phyloP scores from a whole-genome alignment of 2,888 invertebrate species.

The Xylophagus ater region DNA sequence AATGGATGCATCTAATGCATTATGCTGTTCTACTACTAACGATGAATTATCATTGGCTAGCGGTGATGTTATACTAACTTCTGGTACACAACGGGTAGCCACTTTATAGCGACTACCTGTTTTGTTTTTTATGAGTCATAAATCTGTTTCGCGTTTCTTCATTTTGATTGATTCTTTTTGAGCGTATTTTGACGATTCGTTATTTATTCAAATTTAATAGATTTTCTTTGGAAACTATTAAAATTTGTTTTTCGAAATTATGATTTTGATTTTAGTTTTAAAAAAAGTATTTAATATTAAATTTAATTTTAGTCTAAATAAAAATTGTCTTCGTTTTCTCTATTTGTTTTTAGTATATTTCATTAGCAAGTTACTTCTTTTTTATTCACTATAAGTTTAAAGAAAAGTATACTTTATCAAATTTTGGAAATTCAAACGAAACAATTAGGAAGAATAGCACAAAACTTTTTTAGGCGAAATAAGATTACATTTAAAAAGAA shows the following conservation, averaged over 20 bases:
- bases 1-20: constrained; percentile 7
- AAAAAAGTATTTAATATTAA: no score
- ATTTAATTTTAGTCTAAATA: no score
- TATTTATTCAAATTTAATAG: constrained; percentile 1
- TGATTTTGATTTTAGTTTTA: background rate
- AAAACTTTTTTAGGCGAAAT: no score
- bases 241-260: background rate
- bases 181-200: constrained; percentile 9
- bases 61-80: constrained; percentile 37
- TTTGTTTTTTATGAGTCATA: constrained; percentile 38
- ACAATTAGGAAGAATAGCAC: no score
- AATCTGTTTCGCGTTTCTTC: constrained; percentile 39
- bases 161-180: constrained; percentile 25
- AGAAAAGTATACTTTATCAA: no score
- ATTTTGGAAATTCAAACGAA: no score
- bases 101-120: constrained; percentile 37
- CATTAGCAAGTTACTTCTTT: no score
- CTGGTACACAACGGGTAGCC: constrained; percentile 37
- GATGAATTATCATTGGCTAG: constrained; percentile 19
- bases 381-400: no score
- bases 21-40: constrained; percentile 6
- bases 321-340: no score
- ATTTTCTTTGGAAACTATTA: background rate
- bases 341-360: no score
- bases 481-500: no score